Percentiles rank a stretch among this genome's conserved stretches.
Conservation (phyloP, 1,140 invertebrate genomes). For the Drosophila tropicalis region DNA sequence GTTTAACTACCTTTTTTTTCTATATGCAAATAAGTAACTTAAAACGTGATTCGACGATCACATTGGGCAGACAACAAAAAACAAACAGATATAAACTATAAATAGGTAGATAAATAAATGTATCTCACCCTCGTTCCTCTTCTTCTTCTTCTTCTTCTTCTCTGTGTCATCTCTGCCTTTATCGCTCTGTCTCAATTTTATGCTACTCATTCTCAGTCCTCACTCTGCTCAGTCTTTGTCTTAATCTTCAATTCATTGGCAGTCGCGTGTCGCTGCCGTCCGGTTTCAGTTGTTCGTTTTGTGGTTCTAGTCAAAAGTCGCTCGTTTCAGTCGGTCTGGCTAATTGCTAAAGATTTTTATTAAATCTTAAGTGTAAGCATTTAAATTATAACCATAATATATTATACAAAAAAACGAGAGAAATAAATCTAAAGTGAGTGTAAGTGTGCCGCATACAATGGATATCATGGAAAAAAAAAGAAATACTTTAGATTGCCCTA, state of each 20-base stretch:
- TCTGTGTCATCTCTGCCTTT: neutral
- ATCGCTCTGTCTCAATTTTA: neutral
- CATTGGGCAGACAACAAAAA: neutral
- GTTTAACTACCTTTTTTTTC: conserved; percentile 26
- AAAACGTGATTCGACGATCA: conserved; percentile 39
- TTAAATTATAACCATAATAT: conserved; percentile 3
- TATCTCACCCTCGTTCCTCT: conserved; percentile 6
- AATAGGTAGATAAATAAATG: conserved; percentile 15
- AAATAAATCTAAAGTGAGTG: neutral
- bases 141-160: neutral
- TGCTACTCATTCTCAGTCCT: neutral
- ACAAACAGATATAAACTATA: neutral
- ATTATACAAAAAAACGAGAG: neutral
- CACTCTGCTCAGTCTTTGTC: conserved; percentile 12
- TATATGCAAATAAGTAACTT: conserved; percentile 41
- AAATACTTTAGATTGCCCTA: neutral
- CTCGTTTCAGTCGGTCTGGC: neutral
- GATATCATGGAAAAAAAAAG: no score
- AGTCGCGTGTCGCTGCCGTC: conserved; percentile 9
- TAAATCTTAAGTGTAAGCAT: neutral
- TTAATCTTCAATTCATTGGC: conserved; percentile 14
- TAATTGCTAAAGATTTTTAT: conserved; percentile 7
- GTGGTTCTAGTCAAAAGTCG: conserved; percentile 8
- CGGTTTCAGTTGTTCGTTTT: conserved; percentile 2
- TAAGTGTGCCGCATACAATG: neutral